Evolutionary conservation across 2,113 vertebrate genomes (phyloP).

Genomic region (Mustela nigripes): DNA sequence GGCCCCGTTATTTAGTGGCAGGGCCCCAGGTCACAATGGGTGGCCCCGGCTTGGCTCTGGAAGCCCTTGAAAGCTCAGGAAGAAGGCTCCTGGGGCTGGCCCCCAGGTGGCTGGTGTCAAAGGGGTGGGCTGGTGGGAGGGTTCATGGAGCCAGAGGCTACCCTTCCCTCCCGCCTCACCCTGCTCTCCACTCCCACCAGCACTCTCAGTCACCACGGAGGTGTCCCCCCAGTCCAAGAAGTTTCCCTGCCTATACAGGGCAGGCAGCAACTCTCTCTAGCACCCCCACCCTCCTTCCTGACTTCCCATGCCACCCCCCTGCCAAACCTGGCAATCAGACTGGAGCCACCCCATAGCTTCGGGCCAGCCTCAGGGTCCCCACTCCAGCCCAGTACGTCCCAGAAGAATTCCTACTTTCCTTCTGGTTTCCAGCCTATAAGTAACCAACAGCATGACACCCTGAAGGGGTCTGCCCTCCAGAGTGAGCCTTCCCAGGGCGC

Average conservation of each 20-base stretch:
- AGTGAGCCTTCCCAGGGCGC: background rate
- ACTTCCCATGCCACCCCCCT: background rate
- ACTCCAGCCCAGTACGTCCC: background rate
- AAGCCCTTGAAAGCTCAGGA: background rate
- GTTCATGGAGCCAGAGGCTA: slow-evolving; percentile 56
- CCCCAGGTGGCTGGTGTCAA: background rate
- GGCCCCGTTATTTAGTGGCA: background rate
- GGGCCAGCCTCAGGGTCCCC: background rate
- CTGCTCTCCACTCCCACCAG: background rate
- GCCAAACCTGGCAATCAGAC: background rate
- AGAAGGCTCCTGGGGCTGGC: background rate
- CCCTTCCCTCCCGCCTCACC: background rate
- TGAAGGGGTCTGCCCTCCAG: background rate
- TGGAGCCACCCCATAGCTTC: background rate
- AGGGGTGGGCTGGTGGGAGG: no score
- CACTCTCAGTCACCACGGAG: background rate
- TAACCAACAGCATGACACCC: background rate
- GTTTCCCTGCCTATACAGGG: background rate
- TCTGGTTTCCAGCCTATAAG: background rate
- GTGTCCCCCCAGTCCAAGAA: background rate
- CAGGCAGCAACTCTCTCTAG: background rate
- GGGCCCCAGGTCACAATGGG: slow-evolving; percentile 65
- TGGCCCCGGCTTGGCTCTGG: background rate
- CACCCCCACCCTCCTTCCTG: background rate
- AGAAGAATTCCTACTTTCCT: background rate